Conservation (phyloP, 1,140 invertebrate species). For the Pentalonia nigronervosa region DNA sequence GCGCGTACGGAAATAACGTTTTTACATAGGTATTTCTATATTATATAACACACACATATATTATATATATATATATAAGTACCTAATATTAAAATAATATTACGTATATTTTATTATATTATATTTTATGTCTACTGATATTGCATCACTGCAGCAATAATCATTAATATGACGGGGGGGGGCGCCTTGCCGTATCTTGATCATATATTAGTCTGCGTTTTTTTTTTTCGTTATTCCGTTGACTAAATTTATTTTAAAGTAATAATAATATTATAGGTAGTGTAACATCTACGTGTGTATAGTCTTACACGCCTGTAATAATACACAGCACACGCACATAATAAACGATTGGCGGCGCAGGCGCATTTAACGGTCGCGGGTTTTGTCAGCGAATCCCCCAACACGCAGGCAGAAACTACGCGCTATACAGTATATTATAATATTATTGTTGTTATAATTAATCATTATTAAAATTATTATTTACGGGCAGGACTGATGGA, state of each 20-base stretch:
- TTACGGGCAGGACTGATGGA: background rate
- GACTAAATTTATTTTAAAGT: too few relatives aligned
- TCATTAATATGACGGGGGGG: background rate
- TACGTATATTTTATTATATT: too few relatives aligned
- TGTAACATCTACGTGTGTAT: too few relatives aligned
- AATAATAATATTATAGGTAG: too few relatives aligned
- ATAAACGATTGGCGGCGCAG: background rate
- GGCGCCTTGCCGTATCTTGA: too few relatives aligned
- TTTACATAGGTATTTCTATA: background rate
- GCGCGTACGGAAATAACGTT: background rate
- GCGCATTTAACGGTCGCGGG: background rate
- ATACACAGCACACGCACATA: background rate
- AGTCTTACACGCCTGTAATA: too few relatives aligned
- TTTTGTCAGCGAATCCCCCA: background rate
- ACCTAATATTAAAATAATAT: too few relatives aligned
- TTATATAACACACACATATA: background rate
- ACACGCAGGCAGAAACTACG: background rate
- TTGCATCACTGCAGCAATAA: too few relatives aligned
- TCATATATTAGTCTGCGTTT: background rate
- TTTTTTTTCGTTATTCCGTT: background rate
- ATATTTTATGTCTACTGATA: background rate
- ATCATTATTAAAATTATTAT: constrained; percentile 7
- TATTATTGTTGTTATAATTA: background rate
- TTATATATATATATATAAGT: too few relatives aligned
- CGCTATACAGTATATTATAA: background rate